These are phyloP conservation scores for Trichosurus vulpecula DNA, from an alignment of 2,797 vertebrate genomes.

Conservation along the genomic window DNA sequence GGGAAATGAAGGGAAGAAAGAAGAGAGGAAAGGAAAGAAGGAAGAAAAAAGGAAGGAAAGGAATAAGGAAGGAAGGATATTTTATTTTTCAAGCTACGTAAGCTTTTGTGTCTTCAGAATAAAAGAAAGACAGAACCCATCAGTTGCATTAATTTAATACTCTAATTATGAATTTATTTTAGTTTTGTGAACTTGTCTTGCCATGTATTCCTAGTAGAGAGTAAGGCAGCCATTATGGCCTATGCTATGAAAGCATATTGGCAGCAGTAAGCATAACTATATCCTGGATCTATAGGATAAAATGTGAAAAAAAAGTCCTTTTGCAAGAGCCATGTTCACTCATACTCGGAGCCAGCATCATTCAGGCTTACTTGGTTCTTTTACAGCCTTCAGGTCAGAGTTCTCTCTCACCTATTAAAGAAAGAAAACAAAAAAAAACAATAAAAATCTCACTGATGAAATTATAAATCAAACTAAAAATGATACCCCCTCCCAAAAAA, in stretches of 20 bases:
- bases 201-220: slow-evolving; percentile 81
- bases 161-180: slow-evolving; percentile 66
- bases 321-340: slow-evolving; percentile 82
- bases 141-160: slow-evolving; percentile 8
- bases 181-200: slow-evolving; percentile 77
- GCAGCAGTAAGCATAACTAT: slow-evolving; percentile 82
- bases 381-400: slow-evolving; percentile 80
- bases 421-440: slow-evolving; percentile 72
- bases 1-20: background rate
- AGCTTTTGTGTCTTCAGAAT: slow-evolving; percentile 20
- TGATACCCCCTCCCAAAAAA: slow-evolving; percentile 45
- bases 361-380: slow-evolving; percentile 70
- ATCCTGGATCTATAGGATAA: slow-evolving; percentile 78
- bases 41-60: too few relatives aligned
- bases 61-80: background rate
- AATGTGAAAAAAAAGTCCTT: slow-evolving; percentile 78
- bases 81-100: background rate
- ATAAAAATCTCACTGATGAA: slow-evolving; percentile 77
- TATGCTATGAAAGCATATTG: slow-evolving; percentile 82
- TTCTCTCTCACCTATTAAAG: slow-evolving; percentile 60
- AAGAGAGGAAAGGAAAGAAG: background rate
- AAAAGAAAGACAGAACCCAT: background rate
- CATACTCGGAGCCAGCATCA: slow-evolving; percentile 56
- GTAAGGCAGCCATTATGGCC: slow-evolving; percentile 76
- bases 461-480: slow-evolving; percentile 72